Evolutionary conservation across 2,113 vertebrate species (phyloP).

Genomic region (Monopterus albus): DNA sequence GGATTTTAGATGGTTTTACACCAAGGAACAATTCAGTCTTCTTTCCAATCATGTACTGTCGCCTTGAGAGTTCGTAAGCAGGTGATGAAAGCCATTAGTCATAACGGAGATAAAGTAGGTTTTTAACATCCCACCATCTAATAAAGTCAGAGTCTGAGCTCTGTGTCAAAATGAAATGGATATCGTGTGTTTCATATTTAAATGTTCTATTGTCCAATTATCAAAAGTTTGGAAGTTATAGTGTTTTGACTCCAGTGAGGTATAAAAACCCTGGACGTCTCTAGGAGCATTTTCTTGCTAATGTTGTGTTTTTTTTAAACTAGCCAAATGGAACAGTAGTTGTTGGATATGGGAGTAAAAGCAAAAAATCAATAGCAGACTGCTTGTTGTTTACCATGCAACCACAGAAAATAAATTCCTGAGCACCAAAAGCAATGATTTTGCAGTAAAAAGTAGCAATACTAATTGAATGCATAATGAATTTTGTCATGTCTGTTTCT

Average conservation of each 20-base stretch:
- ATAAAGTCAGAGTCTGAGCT: neutral
- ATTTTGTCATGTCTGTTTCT: conserved; percentile 2
- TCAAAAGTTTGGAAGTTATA: neutral
- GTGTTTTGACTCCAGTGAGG: neutral
- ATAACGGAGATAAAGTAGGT: conserved; percentile 17
- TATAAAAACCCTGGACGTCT: conserved; percentile 6
- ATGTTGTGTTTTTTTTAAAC: conserved; percentile 38
- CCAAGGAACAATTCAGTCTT: neutral
- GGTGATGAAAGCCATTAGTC: conserved; percentile 17
- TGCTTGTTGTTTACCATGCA: conserved; percentile 10
- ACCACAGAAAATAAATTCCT: conserved; percentile 11
- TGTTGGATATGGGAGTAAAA: conserved; percentile 24
- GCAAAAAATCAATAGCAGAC: conserved; percentile 38
- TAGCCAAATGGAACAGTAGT: conserved; percentile 11
- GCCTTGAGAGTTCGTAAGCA: conserved; percentile 6
- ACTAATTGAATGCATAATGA: conserved; percentile 29
- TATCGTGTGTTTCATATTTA: neutral
- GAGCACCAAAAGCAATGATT: neutral
- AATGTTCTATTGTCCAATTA: neutral
- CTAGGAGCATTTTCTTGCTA: conserved; percentile 20
- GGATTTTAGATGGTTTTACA: neutral
- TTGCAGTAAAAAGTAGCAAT: neutral
- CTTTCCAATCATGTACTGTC: conserved; percentile 1
- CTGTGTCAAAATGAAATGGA: neutral
- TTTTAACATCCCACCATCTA: conserved; percentile 3